These are phyloP conservation scores for Thomomys bottae DNA, from an alignment of 2,113 vertebrate species.

Conservation along the genomic window DNA sequence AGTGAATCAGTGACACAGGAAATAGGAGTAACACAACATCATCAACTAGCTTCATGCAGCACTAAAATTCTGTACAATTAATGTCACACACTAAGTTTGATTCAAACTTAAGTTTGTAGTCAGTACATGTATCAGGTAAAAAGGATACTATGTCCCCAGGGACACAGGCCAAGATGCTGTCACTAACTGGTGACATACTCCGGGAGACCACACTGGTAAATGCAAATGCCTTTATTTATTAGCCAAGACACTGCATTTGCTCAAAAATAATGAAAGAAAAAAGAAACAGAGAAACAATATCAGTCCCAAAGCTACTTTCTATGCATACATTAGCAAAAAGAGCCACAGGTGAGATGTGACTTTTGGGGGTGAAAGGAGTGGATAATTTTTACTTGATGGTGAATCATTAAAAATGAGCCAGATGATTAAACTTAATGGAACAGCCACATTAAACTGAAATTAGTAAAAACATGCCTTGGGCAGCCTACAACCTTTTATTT, in stretches of 20 bases:
- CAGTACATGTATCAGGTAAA: background rate
- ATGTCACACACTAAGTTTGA: background rate
- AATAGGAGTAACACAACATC: background rate
- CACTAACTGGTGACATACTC: background rate
- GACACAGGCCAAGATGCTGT: background rate
- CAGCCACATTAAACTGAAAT: constrained; percentile 82
- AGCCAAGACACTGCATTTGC: background rate
- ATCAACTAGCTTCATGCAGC: background rate
- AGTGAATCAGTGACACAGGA: background rate
- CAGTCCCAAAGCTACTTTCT: background rate
- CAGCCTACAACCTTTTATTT: constrained; percentile 84
- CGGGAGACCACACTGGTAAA: background rate
- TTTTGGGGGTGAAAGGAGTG: background rate
- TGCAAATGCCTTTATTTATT: constrained; percentile 5
- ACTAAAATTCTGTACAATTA: background rate
- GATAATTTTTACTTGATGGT: constrained; percentile 74
- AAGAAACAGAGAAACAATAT: background rate
- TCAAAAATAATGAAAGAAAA: background rate
- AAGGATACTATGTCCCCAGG: background rate
- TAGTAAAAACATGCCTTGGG: constrained; percentile 79
- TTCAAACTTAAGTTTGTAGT: constrained; percentile 19
- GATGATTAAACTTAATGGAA: constrained; percentile 83
- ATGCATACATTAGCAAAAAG: background rate
- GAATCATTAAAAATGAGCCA: constrained; percentile 80
- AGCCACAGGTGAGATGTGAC: constrained; percentile 28